Percentiles rank a stretch among this genome's conserved stretches.
Evolutionary conservation across 2,113 vertebrate genomes (phyloP).

Genomic region (Drymodes brunneopygia): DNA sequence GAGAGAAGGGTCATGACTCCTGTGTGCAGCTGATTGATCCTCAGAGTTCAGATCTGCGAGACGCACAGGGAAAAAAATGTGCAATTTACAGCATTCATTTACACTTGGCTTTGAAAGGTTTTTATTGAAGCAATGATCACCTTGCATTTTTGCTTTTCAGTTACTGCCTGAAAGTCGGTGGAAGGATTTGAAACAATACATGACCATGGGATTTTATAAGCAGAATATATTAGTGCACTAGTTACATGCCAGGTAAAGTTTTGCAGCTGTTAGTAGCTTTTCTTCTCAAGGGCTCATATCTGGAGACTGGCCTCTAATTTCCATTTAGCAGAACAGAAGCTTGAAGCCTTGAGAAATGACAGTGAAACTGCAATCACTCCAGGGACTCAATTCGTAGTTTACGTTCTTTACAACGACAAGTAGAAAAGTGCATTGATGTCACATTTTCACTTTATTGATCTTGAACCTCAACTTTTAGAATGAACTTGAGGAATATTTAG

Average conservation of each 20-base stretch:
- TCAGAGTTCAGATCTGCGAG: slow-evolving; percentile 3
- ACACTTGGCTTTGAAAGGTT: background rate
- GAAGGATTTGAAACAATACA: background rate
- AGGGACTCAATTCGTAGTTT: background rate
- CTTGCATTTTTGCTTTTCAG: background rate
- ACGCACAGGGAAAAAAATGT: background rate
- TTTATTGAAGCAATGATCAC: slow-evolving; percentile 1
- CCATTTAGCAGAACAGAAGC: background rate
- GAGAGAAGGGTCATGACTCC: slow-evolving; percentile 16
- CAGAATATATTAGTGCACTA: background rate
- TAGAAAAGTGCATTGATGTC: background rate
- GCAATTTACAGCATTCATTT: background rate
- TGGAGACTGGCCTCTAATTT: background rate
- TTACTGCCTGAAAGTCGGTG: background rate
- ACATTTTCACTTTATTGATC: background rate
- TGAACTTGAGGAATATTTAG: background rate
- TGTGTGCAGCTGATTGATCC: slow-evolving; percentile 26
- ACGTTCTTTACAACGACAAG: background rate
- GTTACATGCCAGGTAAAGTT: background rate
- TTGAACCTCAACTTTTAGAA: background rate
- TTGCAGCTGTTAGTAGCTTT: background rate
- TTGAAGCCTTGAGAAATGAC: background rate
- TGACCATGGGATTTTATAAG: background rate
- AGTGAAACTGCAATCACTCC: background rate
- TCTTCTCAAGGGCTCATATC: background rate